Base-by-base conservation (phyloP, 2,888 invertebrate species). In the Papilio elwesi region DNA sequence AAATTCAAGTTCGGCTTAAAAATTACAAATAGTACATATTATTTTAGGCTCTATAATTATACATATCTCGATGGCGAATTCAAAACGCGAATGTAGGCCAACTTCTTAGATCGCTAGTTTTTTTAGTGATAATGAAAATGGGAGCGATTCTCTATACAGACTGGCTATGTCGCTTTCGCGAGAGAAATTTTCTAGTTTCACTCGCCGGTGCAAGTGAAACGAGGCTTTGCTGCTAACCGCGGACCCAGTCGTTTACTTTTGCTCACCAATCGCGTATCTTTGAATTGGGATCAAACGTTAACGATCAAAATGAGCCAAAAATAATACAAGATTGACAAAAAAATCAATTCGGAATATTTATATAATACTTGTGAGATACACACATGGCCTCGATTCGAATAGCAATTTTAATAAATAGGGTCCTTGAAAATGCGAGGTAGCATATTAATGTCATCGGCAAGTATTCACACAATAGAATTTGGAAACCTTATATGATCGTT, bases 171-270 rank as follows among this genome's bases (percentile, higher is more conserved):
- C 79, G 87, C 92, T 92, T 92, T 92, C 91, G 80, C 89, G 79
- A 81, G 88, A 87, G 90, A 92, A 91, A 91, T 85, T 84, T 83
- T 81, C 80, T 81, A 86, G 89, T 92, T 91, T 91, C 92, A 87
- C 92, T 87, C 77, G 82, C 79, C 78, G 79, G 80, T 75, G 80
- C 78, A 78, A 87, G 89, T 86, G 90, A 90, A 90, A 91, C 83
- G 81, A 77, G 84, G 81, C 81, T 84, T 83, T 81, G 78, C 80
- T 51, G 12, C 49, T 57, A 69, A 70, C 73, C 74, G 72, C 68
- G 72, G 15, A 69, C 70, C 73, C 70, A 75, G 74, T 71, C 73
- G 74, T 76, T 75, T 76, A 70, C 62, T 74, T 76, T 76, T 74
- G 75, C 75, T 75, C 73, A 73, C 51, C 13, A 52, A 59, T 36